Conservation (phyloP, 2,113 vertebrate genomes). For the Labeo catla region DNA sequence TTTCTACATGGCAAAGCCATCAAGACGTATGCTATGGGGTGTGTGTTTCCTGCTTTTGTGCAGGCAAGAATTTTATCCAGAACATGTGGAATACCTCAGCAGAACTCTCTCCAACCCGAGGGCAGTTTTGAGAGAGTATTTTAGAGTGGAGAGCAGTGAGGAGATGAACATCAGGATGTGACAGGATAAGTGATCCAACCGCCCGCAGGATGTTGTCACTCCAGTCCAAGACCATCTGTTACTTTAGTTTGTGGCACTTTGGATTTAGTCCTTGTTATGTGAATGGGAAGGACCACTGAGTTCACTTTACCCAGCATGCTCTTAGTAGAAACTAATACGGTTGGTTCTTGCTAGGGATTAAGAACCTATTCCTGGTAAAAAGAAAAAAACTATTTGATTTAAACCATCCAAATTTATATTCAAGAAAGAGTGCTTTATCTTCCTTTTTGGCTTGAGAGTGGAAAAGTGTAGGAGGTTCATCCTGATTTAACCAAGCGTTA, state of each 20-base stretch:
- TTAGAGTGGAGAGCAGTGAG: not conserved
- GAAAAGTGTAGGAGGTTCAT: constrained; percentile 30
- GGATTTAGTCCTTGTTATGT: constrained; percentile 16
- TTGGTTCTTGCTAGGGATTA: constrained; percentile 13
- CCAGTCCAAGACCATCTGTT: constrained; percentile 35
- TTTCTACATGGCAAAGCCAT: not conserved
- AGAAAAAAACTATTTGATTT: not conserved
- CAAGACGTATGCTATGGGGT: not conserved
- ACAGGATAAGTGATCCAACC: constrained; percentile 45
- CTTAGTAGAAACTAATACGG: constrained; percentile 7
- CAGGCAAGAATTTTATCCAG: not conserved
- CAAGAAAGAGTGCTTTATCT: constrained; percentile 24
- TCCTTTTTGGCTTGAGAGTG: not conserved
- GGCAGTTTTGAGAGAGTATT: constrained; percentile 6
- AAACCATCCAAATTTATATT: constrained; percentile 3
- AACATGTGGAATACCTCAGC: not conserved
- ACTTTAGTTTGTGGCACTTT: constrained; percentile 17
- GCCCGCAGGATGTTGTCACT: constrained; percentile 42
- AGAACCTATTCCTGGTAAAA: not conserved
- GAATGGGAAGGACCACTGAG: not conserved
- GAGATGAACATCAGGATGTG: constrained; percentile 33
- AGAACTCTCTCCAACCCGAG: not conserved
- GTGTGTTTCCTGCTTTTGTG: constrained; percentile 9
- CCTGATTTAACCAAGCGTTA: not conserved
- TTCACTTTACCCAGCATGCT: not conserved